Base-by-base conservation (phyloP, 2,888 invertebrate genomes). In the Carcina quercana region DNA sequence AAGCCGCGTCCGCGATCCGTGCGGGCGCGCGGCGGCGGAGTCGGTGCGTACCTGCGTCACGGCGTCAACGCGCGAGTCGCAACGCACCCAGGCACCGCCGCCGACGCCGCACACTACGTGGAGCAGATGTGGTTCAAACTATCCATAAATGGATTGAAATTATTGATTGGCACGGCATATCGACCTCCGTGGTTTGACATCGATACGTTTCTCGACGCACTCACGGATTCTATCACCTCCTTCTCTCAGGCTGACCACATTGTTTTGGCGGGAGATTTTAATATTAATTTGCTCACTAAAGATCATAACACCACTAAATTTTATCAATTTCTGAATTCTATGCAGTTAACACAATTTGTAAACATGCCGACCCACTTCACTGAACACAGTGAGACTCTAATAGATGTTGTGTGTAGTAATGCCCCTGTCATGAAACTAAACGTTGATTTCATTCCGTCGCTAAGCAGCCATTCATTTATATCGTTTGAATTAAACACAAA, bases 91-190 rank as follows among this genome's bases (percentile, higher is more conserved):
- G n/a, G n/a, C n/a, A n/a, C n/a, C n/a, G n/a, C n/a, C n/a, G n/a
- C n/a, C n/a, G n/a, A n/a, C n/a, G n/a, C n/a, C n/a, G n/a, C n/a
- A n/a, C n/a, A n/a, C n/a, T n/a, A n/a, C n/a, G n/a, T n/a, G n/a
- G n/a, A n/a, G n/a, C n/a, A n/a, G n/a, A n/a, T n/a, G n/a, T n/a
- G n/a, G n/a, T n/a, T n/a, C n/a, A n/a, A n/a, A n/a, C n/a, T n/a
- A n/a, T n/a, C n/a, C n/a, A n/a, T n/a, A n/a, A n/a, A n/a, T n/a
- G n/a, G n/a, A n/a, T n/a, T n/a, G n/a, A n/a, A n/a, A n/a, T n/a
- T n/a, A n/a, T n/a, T n/a, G n/a, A 36, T 47, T 6, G 47, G 42
- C 2, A 47, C 44, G 1, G 38, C 41, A 0, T 47, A 47, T 19
- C 38, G 43, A 3, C 42, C 43, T 1, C 43, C 38, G 2, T 43